A percentile compares a stretch with the other conserved stretches of the same genome.
Conservation (phyloP, 2,888 invertebrate genomes). For the Auanema sp. region DNA sequence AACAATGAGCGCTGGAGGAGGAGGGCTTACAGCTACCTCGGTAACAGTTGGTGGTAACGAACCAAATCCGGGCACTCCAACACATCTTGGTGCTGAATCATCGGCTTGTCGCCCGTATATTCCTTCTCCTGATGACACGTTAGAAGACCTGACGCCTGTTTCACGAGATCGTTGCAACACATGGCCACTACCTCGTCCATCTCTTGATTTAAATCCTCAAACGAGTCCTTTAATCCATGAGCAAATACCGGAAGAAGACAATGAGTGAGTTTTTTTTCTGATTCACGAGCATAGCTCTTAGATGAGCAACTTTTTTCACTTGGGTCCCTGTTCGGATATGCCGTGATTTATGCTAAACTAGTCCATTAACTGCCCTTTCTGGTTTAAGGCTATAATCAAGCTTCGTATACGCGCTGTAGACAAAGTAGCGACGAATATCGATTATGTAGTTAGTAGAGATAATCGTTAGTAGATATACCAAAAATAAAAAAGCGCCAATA, state of each 20-base stretch:
- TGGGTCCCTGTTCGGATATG: no score
- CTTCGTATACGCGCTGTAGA: no score
- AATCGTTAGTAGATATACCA: no score
- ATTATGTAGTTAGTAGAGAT: no score
- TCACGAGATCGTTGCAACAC: constrained; percentile 81
- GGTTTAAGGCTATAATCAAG: no score
- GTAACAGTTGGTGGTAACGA: no score
- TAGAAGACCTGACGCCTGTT: constrained; percentile 45
- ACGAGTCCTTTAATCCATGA: constrained; percentile 55
- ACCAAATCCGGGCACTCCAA: constrained; percentile 12
- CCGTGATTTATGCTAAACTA: no score
- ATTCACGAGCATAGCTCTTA: no score
- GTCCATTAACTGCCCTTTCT: no score
- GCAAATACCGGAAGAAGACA: constrained; percentile 58
- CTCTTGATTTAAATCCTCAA: constrained; percentile 34
- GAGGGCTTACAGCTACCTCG: constrained; percentile 5
- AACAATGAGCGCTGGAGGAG: constrained; percentile 23
- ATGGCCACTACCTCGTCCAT: constrained; percentile 79
- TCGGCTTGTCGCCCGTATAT: neutral
- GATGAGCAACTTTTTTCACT: no score
- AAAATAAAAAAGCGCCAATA: no score
- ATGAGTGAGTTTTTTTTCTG: constrained; percentile 28
- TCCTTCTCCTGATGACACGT: neutral
- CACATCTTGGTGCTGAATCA: constrained; percentile 12
- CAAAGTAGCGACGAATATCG: no score